Evolutionary conservation across 2,888 invertebrate species (phyloP), one percentile per base, ranked within the genome.

Genomic region (Zygaena filipendulae): DNA sequence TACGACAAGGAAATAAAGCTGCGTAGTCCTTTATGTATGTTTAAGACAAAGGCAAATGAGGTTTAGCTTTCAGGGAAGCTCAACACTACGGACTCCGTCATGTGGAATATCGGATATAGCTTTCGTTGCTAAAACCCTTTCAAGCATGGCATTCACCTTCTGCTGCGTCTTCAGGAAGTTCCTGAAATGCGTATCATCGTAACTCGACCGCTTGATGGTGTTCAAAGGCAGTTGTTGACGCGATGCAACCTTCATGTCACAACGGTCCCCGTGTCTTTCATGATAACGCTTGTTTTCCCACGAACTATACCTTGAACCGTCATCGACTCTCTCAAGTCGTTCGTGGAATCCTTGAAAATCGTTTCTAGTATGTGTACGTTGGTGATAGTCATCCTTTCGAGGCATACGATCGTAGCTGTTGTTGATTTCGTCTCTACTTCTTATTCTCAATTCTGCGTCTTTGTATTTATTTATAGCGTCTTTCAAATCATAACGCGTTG

Each of bases 71-170:
- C n/a, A n/a, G n/a, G n/a, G n/a, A n/a, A n/a, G n/a, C n/a, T n/a
- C n/a, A n/a, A n/a, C n/a, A n/a, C n/a, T n/a, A n/a, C n/a, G n/a
- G n/a, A n/a, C n/a, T n/a, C n/a, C n/a, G n/a, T n/a, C n/a, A n/a
- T n/a, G n/a, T n/a, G n/a, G n/a, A n/a, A n/a, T n/a, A 83, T 83
- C 5, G 7, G 16, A 16, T 16, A 16, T 57, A 1, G 42, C 42
- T 41, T 57, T 63, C 3, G 54, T 49, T 0, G 59, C 55, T 16
- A 77, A 43, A 38, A 71, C 59, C 32, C 44, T 60, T 31, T 68
- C 68, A 4, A 77, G 38, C 59, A 77, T 70, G 20, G 61, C 63
- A 9, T 69, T 75, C 0, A 77, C 75, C 41, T 69, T 74, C 38
- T 74, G 58, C 36, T 79, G 77, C 1, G 68, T 63, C 30, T 63